Evolutionary conservation across 1,140 invertebrate genomes (phyloP).

Genomic region (Tetraneura akinire): DNA sequence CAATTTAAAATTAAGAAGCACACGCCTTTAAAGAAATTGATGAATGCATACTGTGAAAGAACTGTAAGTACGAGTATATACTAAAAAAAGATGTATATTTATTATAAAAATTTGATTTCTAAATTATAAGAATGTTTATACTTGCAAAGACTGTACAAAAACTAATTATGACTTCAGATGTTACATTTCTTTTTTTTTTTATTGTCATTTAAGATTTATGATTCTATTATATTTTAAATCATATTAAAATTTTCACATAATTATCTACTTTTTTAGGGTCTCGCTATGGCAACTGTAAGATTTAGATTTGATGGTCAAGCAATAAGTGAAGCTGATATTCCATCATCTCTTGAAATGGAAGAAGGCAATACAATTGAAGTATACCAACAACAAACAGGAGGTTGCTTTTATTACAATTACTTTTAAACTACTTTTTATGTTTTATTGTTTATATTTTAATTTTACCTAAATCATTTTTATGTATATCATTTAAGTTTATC

Average conservation of each 20-base stretch:
- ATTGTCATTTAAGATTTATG: conserved; percentile 24
- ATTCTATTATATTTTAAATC: conserved; percentile 52
- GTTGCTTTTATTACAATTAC: conserved; percentile 57
- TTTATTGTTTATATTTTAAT: conserved; percentile 15
- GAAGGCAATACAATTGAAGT: conserved; percentile 95
- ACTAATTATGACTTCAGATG: too few relatives aligned
- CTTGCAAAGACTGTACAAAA: too few relatives aligned
- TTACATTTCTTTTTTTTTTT: too few relatives aligned
- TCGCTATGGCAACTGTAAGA: conserved; percentile 83
- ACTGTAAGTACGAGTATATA: conserved; percentile 85
- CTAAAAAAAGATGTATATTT: too few relatives aligned
- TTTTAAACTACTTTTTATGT: conserved; percentile 36
- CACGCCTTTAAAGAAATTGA: conserved; percentile 89
- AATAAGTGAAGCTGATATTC: conserved; percentile 92
- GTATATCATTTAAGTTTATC: neutral
- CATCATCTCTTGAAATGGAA: conserved; percentile 87
- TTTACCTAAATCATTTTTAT: neutral
- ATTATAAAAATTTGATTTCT: too few relatives aligned
- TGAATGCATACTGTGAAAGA: conserved; percentile 94
- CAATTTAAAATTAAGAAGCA: conserved; percentile 97
- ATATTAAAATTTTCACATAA: neutral
- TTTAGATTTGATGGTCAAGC: conserved; percentile 93
- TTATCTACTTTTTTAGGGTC: conserved; percentile 64
- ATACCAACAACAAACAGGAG: conserved; percentile 91
- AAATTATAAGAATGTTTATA: too few relatives aligned